phyloP scores from a whole-genome alignment of 1,140 invertebrate species.

The Danaus melanippus region DNA sequence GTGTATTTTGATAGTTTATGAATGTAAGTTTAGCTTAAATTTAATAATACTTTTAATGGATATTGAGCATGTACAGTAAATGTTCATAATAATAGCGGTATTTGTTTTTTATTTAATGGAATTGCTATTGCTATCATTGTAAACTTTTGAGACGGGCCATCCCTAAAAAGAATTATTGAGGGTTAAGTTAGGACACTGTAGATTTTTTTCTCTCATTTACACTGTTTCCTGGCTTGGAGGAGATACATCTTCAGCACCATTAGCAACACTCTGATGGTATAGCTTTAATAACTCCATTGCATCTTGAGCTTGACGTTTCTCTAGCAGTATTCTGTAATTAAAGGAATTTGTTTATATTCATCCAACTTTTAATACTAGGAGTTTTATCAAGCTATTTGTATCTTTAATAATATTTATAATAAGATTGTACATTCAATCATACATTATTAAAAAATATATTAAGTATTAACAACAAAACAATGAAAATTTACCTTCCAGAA shows the following conservation, averaged over 20 bases:
- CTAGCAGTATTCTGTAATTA: slow-evolving; percentile 75
- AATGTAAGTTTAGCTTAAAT: slow-evolving; percentile 14
- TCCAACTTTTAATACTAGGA: too few species aligned
- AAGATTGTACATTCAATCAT: too few species aligned
- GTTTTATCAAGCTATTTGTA: too few species aligned
- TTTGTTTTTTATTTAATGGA: too few species aligned
- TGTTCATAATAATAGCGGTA: too few species aligned
- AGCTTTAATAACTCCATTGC: slow-evolving; percentile 83
- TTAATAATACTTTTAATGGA: slow-evolving; percentile 10
- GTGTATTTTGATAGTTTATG: slow-evolving; percentile 30
- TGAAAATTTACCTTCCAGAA: slow-evolving; percentile 77
- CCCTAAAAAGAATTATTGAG: slow-evolving; percentile 59
- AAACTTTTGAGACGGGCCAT: slow-evolving; percentile 67
- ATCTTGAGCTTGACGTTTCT: slow-evolving; percentile 87
- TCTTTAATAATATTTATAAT: too few species aligned
- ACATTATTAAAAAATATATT: too few species aligned
- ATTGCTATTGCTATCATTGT: slow-evolving; percentile 32
- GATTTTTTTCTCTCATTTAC: slow-evolving; percentile 28
- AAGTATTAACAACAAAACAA: too few species aligned
- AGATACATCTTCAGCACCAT: slow-evolving; percentile 65
- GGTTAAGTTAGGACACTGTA: slow-evolving; percentile 44
- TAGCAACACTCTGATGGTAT: slow-evolving; percentile 70
- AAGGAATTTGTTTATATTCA: too few species aligned
- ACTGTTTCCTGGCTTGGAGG: slow-evolving; percentile 63
- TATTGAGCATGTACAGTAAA: slow-evolving; percentile 1